Percentiles rank a stretch among this genome's conserved stretches.
Conservation (phyloP, 2,113 vertebrate species). For the Cryptotis parvus region DNA sequence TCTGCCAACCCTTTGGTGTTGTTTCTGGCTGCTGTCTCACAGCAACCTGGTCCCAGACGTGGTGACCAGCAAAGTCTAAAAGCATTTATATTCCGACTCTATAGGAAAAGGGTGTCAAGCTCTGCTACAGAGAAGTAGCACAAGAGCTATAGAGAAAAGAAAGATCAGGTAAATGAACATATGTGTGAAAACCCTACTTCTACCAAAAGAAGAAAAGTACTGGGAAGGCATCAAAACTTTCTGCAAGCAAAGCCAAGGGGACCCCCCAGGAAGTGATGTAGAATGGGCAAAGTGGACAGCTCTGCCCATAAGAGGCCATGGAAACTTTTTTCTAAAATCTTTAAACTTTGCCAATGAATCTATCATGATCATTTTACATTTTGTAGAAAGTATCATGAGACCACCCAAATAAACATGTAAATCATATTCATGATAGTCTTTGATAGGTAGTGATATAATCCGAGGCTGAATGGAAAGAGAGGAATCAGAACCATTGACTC, state of each 20-base stretch:
- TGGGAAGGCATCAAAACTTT: background rate
- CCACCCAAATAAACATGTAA: background rate
- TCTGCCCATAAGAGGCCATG: background rate
- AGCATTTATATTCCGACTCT: background rate
- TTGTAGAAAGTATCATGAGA: slow-evolving; percentile 17
- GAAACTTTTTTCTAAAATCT: background rate
- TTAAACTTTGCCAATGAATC: background rate
- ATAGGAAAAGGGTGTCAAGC: background rate
- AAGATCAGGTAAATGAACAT: background rate
- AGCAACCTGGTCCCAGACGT: background rate
- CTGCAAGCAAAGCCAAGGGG: background rate
- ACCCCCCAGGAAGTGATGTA: background rate
- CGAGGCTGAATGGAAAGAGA: background rate
- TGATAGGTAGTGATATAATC: background rate
- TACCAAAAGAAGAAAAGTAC: background rate
- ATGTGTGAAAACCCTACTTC: background rate
- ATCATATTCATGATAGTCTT: background rate
- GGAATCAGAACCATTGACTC: background rate
- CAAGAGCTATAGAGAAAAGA: background rate
- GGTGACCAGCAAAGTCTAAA: background rate
- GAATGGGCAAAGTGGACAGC: background rate
- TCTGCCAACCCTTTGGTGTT: background rate
- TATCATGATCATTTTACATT: background rate
- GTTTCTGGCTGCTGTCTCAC: background rate
- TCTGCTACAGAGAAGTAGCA: background rate